Conservation (phyloP, 1,140 invertebrate genomes). For the Cydia strobilella region DNA sequence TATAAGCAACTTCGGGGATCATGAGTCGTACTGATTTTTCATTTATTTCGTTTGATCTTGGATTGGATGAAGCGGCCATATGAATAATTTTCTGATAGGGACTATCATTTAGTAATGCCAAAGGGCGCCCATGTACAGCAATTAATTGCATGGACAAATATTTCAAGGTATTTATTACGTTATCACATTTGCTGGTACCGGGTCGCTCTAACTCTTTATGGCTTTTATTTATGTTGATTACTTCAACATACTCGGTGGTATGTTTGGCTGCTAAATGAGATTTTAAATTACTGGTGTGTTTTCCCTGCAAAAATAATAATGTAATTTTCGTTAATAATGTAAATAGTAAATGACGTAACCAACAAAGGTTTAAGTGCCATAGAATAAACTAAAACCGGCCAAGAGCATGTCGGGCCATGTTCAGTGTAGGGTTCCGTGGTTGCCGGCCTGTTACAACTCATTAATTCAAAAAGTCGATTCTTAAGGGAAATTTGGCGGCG, state of each 20-base stretch:
- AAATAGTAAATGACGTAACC: no score
- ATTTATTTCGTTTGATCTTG: conserved; percentile 8
- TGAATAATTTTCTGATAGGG: neutral
- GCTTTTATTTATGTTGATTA: neutral
- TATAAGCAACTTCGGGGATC: neutral
- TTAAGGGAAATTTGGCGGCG: no score
- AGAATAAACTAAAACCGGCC: no score
- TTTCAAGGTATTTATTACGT: neutral
- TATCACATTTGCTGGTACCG: neutral
- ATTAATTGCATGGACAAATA: conserved; percentile 13
- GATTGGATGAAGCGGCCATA: neutral
- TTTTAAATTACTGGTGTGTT: conserved; percentile 24
- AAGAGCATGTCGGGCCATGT: no score
- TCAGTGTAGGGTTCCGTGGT: no score
- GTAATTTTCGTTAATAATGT: no score
- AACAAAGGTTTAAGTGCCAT: no score
- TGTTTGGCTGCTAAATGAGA: conserved; percentile 6
- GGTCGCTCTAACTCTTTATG: no score
- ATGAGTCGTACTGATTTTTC: neutral
- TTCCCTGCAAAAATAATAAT: conserved; percentile 23
- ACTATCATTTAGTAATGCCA: neutral
- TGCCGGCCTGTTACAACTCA: no score
- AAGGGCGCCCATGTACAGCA: conserved; percentile 26
- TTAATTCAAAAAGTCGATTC: no score
- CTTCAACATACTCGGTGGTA: neutral